Base-by-base conservation (phyloP, 2,797 vertebrate species). In the Pseudochirops corinnae region DNA sequence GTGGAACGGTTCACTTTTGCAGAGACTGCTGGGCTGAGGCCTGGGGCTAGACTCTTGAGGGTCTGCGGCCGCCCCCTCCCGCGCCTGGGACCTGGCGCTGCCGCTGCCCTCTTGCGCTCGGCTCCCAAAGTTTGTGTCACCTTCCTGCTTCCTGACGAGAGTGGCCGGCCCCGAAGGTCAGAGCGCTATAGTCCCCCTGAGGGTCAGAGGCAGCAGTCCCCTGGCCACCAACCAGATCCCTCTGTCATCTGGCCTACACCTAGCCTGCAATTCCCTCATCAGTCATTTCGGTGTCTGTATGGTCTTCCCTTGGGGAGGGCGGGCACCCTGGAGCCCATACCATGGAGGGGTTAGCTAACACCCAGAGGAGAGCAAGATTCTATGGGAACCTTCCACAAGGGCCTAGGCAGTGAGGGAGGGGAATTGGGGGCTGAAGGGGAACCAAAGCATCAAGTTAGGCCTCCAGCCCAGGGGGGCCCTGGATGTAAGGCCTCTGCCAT, bases 81-180 rank as follows among this genome's bases (percentile, higher is more conserved):
- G 55, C 98, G 99, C 93, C 98, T 99, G 56, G 98, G 98, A 91
- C 98, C 98, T 0, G 98, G 99, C 13, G 99, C 99, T 97, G 99
- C 99, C 56, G 98, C 98, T 39, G 98, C 98, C 91, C 98, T 99
- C 62, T 99, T 99, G 67, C 99, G 99, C 95, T 99, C 98, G 0
- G 99, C 99, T 0, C 99, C 99, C 98, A 99, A 99, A 96, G 99
- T 99, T 97, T 99, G 99, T 98, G 99, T 99, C 98, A 99, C 99
- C 0, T 99, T 99, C 93, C 99, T 99, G 95, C 99, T 99, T 0
- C 99, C 99, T 0, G 99, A 99, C 1, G 99, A 99, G 97, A 99
- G 99, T 14, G 99, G 99, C 60, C 99, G 99, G 87, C 99, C 99
- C 56, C 99, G 99, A 98, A 99, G 99, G 99, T 99, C 90, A 98